Percentiles rank a stretch among this genome's conserved stretches.
Conservation (phyloP, 2,797 vertebrate species). For the Iguana delicatissima region DNA sequence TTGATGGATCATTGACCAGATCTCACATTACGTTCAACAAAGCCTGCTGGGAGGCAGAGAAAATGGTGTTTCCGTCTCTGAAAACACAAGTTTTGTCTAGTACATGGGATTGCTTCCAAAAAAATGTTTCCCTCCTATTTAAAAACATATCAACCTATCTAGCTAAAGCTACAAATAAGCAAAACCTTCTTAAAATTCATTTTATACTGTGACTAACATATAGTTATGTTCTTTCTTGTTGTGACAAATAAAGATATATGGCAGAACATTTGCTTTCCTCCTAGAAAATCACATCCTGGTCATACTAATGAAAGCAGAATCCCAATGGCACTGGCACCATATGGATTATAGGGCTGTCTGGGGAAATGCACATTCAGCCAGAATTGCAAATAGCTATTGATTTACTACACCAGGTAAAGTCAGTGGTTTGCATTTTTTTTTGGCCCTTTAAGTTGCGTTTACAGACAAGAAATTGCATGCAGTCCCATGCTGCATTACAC, state of each 20-base stretch:
- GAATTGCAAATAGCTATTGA: constrained; percentile 79
- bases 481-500: constrained; percentile 43
- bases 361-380: constrained; percentile 73
- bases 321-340: constrained; percentile 74
- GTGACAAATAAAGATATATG: constrained; percentile 59
- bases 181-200: constrained; percentile 20
- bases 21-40: too few relatives aligned
- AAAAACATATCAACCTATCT: fast-evolving
- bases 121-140: constrained; percentile 25
- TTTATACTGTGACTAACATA: constrained; percentile 42
- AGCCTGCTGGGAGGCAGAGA: background rate
- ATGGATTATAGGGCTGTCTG: constrained; percentile 72
- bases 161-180: constrained; percentile 41
- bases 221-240: constrained; percentile 41
- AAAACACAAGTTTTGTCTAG: too few relatives aligned
- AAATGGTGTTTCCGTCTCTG: too few relatives aligned
- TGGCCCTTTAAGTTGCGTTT: constrained; percentile 43
- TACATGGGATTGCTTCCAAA: background rate
- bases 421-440: constrained; percentile 46
- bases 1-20: too few relatives aligned
- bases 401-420: constrained; percentile 72
- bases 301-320: constrained; percentile 80
- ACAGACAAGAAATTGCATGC: constrained; percentile 43
- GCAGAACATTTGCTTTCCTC: constrained; percentile 55
- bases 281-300: constrained; percentile 75